These are phyloP conservation scores for silkworm (Bombyx mori) DNA, from an alignment of 1,140 invertebrate genomes.

Conservation along the genomic window DNA sequence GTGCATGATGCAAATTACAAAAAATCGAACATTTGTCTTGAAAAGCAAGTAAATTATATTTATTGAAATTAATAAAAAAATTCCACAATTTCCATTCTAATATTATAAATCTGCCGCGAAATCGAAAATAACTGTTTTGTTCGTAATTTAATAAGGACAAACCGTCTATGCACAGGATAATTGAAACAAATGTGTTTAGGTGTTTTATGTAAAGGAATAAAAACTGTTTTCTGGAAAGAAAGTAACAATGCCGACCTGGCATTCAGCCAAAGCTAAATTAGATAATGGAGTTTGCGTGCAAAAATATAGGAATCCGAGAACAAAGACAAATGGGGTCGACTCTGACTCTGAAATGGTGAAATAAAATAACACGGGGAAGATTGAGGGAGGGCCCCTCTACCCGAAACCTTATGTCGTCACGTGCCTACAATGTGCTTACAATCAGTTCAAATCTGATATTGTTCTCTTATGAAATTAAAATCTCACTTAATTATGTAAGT, in stretches of 20 bases:
- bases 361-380: slow-evolving; percentile 57
- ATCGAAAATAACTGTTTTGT: too few relatives aligned
- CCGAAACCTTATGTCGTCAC: slow-evolving; percentile 26
- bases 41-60: too few relatives aligned
- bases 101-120: too few relatives aligned
- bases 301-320: slow-evolving; percentile 70
- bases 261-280: slow-evolving; percentile 70
- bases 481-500: too few relatives aligned
- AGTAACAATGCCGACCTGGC: slow-evolving; percentile 63
- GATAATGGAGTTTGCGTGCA: slow-evolving; percentile 71
- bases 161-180: slow-evolving; percentile 13
- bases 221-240: slow-evolving; percentile 53
- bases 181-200: slow-evolving; percentile 44
- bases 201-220: slow-evolving; percentile 59
- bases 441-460: slow-evolving; percentile 20
- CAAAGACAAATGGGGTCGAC: slow-evolving; percentile 68
- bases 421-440: slow-evolving; percentile 24
- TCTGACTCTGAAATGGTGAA: slow-evolving; percentile 59
- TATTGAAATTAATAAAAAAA: too few relatives aligned
- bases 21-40: too few relatives aligned
- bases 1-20: too few relatives aligned
- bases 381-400: slow-evolving; percentile 30
- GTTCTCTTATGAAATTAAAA: background rate
- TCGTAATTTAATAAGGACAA: too few relatives aligned
- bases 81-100: too few relatives aligned